A percentile compares a stretch with the other conserved stretches of the same genome.
phyloP scores from a whole-genome alignment of 2,113 vertebrate species.

The Monopterus albus region DNA sequence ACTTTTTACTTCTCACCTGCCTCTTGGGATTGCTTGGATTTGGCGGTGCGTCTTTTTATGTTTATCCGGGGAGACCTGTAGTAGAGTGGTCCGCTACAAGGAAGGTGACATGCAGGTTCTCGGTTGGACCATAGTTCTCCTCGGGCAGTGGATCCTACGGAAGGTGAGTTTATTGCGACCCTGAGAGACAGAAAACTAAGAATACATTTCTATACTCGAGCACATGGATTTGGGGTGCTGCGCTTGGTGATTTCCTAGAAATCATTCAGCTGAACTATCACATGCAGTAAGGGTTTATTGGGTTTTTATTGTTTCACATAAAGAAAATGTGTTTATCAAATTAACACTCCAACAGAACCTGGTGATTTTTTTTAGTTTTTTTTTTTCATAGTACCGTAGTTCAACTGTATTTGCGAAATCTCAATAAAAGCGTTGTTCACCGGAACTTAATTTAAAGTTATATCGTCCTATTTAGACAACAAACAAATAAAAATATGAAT shows the following conservation, averaged over 20 bases:
- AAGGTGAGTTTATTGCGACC: constrained; percentile 73
- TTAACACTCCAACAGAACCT: too few relatives aligned
- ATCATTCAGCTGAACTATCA: too few relatives aligned
- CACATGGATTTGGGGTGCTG: too few relatives aligned
- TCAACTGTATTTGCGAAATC: background rate
- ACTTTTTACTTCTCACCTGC: constrained; percentile 49
- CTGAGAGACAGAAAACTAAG: background rate
- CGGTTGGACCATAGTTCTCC: constrained; percentile 81
- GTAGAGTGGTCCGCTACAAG: constrained; percentile 73
- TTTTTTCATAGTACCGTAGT: background rate
- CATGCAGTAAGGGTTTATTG: too few relatives aligned
- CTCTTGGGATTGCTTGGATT: constrained; percentile 71
- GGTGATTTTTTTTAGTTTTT: too few relatives aligned
- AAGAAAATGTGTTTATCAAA: too few relatives aligned
- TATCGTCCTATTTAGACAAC: too few relatives aligned
- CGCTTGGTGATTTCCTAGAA: too few relatives aligned
- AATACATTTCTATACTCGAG: too few relatives aligned
- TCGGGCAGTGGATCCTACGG: constrained; percentile 83
- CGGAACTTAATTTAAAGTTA: constrained; percentile 54
- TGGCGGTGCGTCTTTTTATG: constrained; percentile 75
- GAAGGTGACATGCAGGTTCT: constrained; percentile 85
- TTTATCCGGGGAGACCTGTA: constrained; percentile 77
- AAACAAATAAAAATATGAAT: background rate
- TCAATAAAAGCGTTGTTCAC: background rate
- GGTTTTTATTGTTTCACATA: too few relatives aligned